Evolutionary conservation across 2,113 vertebrate genomes (phyloP).

Genomic region (human): GRCh38 chr14:71025001-71025500

Average conservation of each 20-base stretch:
- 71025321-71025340: neutral
- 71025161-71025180: neutral
- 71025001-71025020: neutral
- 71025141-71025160: conserved; percentile 16
- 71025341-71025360: neutral
- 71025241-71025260: conserved; percentile 12
- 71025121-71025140: neutral
- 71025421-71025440: neutral
- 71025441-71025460: neutral
- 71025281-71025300: neutral
- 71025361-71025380: neutral
- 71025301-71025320: neutral
- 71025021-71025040: neutral
- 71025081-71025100: conserved; percentile 31
- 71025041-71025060: conserved; percentile 19
- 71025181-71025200: neutral
- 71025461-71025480: neutral
- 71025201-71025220: neutral
- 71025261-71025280: neutral
- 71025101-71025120: neutral
- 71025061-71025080: neutral
- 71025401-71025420: neutral
- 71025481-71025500: neutral
- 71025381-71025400: neutral
- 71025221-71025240: neutral